Percentiles rank a stretch among this genome's conserved stretches.
Conservation (phyloP, 2,888 invertebrate genomes). For the Steromphala cineraria region DNA sequence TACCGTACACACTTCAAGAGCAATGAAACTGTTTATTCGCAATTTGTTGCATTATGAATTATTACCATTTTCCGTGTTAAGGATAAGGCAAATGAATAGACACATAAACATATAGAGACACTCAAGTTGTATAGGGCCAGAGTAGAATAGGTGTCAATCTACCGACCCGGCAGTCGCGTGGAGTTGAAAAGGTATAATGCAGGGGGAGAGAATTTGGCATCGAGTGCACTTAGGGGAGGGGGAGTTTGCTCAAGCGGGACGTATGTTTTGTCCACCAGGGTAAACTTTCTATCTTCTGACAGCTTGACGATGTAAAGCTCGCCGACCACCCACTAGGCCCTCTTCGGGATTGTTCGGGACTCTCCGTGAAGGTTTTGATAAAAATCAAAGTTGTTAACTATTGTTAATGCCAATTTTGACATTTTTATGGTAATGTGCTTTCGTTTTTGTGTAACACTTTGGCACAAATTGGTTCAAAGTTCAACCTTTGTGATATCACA, state of each 20-base stretch:
- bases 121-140: not conserved
- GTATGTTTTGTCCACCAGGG: not conserved
- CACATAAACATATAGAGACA: not conserved
- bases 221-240: constrained; percentile 9
- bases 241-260: not conserved
- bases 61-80: not conserved
- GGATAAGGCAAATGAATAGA: not conserved
- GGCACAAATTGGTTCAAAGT: not conserved
- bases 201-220: not conserved
- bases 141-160: not conserved
- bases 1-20: not conserved
- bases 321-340: constrained; percentile 12
- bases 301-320: not conserved
- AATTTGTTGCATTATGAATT: constrained; percentile 13
- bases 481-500: not conserved
- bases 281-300: not conserved
- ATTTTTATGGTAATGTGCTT: constrained; percentile 10
- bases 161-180: not conserved
- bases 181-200: not conserved
- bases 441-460: constrained; percentile 6
- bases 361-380: constrained; percentile 6
- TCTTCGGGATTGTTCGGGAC: constrained; percentile 3
- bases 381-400: constrained; percentile 15
- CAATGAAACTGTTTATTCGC: constrained; percentile 5
- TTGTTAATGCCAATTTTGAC: constrained; percentile 13